Percentiles rank a stretch among this genome's conserved stretches.
These are phyloP conservation scores for Palythoa grandis DNA, from an alignment of 92 coral and sea anemone genomes.

Conservation along the genomic window DNA sequence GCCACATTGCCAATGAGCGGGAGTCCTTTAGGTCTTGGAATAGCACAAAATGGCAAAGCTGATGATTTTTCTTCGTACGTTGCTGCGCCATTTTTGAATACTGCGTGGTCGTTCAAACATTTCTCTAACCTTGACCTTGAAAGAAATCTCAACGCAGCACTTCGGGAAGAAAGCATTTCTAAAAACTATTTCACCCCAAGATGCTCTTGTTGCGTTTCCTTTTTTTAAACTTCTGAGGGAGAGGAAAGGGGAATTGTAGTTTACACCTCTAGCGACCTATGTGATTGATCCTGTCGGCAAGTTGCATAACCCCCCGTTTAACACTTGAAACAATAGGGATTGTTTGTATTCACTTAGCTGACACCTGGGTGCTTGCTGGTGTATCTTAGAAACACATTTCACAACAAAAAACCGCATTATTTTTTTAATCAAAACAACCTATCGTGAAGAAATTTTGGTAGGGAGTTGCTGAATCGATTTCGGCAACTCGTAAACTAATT, in stretches of 20 bases:
- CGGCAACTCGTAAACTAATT: too few relatives aligned
- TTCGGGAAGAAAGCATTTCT: conserved; percentile 6
- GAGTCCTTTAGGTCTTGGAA: conserved; percentile 51
- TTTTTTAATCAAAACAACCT: too few relatives aligned
- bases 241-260: background rate
- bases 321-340: background rate
- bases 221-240: background rate
- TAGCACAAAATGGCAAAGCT: conserved; percentile 37
- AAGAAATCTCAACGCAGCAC: background rate
- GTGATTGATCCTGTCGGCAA: background rate
- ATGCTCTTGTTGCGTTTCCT: background rate
- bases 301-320: background rate
- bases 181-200: background rate
- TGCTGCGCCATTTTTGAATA: conserved; percentile 11
- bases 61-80: background rate
- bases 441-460: too few relatives aligned
- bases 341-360: background rate
- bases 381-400: too few relatives aligned
- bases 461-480: too few relatives aligned
- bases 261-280: background rate
- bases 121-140: conserved; percentile 27
- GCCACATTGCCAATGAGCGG: background rate
- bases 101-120: conserved; percentile 35
- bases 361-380: background rate
- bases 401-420: too few relatives aligned